phyloP scores from a whole-genome alignment of 2,113 vertebrate genomes.

The Prunella himalayana region DNA sequence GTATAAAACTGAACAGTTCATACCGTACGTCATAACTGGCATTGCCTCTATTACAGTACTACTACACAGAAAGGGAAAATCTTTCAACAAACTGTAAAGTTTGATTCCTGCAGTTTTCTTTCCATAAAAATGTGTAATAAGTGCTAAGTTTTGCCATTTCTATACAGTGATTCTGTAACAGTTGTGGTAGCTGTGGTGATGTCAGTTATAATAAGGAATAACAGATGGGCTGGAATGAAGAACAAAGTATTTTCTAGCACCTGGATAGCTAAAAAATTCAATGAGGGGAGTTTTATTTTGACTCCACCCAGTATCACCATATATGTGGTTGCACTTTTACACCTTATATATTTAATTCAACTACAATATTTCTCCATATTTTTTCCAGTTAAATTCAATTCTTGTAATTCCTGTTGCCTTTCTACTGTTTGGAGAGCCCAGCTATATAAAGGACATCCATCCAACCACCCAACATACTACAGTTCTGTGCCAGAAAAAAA shows the following conservation, averaged over 20 bases:
- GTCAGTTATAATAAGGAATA: constrained; percentile 34
- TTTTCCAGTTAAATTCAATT: neutral
- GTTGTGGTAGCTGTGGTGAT: constrained; percentile 32
- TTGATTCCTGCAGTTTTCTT: constrained; percentile 48
- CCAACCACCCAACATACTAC: neutral
- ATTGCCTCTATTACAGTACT: neutral
- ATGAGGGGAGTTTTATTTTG: neutral
- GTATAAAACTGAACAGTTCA: neutral
- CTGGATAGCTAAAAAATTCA: neutral
- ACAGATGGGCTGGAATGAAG: constrained; percentile 36
- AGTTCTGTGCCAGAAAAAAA: neutral
- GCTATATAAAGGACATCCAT: neutral
- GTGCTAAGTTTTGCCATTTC: constrained; percentile 45
- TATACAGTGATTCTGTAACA: constrained; percentile 19
- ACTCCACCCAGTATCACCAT: neutral
- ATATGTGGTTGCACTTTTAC: neutral
- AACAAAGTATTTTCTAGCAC: constrained; percentile 49
- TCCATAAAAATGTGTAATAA: constrained; percentile 24
- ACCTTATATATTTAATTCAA: neutral
- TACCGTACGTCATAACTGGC: neutral
- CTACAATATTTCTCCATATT: neutral
- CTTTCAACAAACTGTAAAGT: constrained; percentile 47
- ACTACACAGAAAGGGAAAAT: neutral
- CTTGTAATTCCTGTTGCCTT: neutral
- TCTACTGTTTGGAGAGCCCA: neutral